phyloP scores from a whole-genome alignment of 35 echinoderm and acorn worm genomes.

The Nesometra sesokonis region DNA sequence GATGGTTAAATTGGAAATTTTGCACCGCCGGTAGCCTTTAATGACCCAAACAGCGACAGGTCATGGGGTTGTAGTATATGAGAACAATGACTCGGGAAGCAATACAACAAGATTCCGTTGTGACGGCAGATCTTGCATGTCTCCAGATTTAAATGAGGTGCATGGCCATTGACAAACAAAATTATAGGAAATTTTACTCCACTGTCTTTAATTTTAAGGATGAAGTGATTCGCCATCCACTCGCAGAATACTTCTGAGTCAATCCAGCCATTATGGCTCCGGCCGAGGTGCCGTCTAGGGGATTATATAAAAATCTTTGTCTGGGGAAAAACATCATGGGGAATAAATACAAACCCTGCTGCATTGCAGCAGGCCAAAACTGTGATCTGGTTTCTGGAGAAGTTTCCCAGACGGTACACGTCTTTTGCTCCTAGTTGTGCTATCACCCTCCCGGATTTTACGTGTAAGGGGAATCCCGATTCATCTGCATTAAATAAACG shows the following conservation, averaged over 20 bases:
- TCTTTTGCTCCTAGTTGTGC: constrained; percentile 20
- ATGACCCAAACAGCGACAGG: constrained; percentile 37
- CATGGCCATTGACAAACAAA: constrained; percentile 20
- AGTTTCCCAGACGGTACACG: constrained; percentile 19
- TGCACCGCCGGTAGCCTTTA: constrained; percentile 31
- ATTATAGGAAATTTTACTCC: constrained; percentile 25
- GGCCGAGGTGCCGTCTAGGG: constrained; percentile 19
- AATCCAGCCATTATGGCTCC: constrained; percentile 51
- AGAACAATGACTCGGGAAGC: constrained; percentile 31
- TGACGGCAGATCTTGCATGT: constrained; percentile 16
- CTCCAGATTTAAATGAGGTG: background rate
- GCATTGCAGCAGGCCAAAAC: constrained; percentile 27
- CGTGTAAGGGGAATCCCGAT: constrained; percentile 22
- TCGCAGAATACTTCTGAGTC: constrained; percentile 34
- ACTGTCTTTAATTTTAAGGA: constrained; percentile 17
- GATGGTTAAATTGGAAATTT: constrained; percentile 28
- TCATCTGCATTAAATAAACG: constrained; percentile 47
- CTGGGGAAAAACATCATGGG: constrained; percentile 39
- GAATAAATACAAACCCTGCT: constrained; percentile 8
- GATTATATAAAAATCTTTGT: constrained; percentile 31
- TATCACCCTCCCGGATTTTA: constrained; percentile 19
- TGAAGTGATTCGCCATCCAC: constrained; percentile 44
- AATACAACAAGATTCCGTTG: constrained; percentile 38
- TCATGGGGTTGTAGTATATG: constrained; percentile 59
- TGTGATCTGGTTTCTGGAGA: constrained; percentile 22